phyloP scores from a whole-genome alignment of 2,797 vertebrate species.

The Natrix natrix region DNA sequence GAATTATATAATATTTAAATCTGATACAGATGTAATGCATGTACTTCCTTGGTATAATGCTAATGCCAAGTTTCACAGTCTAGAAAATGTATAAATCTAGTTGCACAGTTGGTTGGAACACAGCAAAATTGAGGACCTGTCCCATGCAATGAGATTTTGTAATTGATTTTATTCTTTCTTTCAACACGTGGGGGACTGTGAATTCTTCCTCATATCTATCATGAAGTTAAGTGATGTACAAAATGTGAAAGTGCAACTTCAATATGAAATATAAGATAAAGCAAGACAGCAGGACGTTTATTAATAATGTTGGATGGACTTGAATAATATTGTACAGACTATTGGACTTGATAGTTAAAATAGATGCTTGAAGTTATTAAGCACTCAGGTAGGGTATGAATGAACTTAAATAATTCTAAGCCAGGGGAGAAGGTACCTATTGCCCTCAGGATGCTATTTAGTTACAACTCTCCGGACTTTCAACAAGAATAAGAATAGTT shows the following conservation, averaged over 20 bases:
- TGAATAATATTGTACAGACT: not conserved
- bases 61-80: not conserved
- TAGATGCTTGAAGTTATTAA: not conserved
- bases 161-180: not conserved
- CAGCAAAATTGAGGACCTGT: not conserved
- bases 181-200: not conserved
- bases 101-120: not conserved
- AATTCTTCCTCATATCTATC: not conserved
- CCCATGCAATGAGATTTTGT: not conserved
- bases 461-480: not conserved
- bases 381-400: not conserved
- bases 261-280: not conserved
- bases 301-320: not conserved
- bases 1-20: not conserved
- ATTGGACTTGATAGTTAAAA: not conserved
- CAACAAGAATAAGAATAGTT: not conserved
- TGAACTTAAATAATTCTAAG: not conserved
- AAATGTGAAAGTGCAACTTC: not conserved
- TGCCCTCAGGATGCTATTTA: not conserved
- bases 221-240: not conserved
- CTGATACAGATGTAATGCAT: not conserved
- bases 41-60: not conserved
- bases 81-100: not conserved
- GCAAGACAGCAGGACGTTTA: not conserved
- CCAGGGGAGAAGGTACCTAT: not conserved